Conservation (phyloP, 2,113 vertebrate genomes). For the Erythrocercus mccallii region DNA sequence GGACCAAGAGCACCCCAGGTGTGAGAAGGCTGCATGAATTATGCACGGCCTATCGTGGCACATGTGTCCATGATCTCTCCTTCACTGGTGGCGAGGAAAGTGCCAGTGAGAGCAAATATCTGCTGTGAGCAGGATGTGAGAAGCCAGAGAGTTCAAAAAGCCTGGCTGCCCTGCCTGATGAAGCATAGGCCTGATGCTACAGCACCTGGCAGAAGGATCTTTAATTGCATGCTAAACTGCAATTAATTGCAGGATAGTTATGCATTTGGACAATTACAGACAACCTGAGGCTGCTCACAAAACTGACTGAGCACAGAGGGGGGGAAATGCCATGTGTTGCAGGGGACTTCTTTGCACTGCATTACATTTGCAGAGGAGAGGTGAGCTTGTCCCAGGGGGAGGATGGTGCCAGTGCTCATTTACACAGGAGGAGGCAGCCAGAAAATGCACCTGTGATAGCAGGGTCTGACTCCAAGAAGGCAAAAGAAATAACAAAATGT, state of each 20-base stretch:
- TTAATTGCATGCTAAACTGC: slow-evolving; percentile 24
- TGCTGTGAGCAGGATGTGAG: neutral
- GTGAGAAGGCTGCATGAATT: neutral
- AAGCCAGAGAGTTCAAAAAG: neutral
- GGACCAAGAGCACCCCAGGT: accelerated
- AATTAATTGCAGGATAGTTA: neutral
- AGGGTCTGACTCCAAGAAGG: neutral
- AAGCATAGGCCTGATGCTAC: neutral
- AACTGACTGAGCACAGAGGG: neutral
- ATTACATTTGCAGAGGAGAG: neutral
- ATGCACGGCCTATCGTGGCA: neutral
- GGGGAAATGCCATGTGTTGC: neutral
- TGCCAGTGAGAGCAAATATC: neutral
- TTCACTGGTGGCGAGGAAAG: neutral
- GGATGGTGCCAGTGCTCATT: neutral
- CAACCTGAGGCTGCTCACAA: neutral
- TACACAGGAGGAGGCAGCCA: neutral
- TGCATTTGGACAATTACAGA: neutral
- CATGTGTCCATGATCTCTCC: neutral
- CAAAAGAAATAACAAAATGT: neutral
- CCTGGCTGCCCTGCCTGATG: neutral
- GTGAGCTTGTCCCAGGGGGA: neutral
- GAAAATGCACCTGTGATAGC: slow-evolving; percentile 13
- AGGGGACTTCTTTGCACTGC: neutral
- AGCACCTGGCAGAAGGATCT: slow-evolving; percentile 19